Evolutionary conservation across 2,888 invertebrate genomes (phyloP).

Genomic region (Acleris cristana): DNA sequence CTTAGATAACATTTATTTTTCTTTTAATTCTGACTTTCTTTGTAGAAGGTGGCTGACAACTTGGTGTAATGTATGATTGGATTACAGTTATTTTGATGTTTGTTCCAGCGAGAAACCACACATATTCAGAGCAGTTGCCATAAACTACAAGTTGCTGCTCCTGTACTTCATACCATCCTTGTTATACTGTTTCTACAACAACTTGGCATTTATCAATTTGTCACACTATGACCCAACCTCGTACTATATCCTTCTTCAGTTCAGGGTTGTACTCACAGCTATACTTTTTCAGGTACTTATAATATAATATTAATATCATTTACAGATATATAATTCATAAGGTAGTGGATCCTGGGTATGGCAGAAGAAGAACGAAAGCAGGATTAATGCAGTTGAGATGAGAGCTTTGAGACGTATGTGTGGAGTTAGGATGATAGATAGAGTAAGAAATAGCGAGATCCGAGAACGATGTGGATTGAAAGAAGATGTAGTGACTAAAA

Average conservation of each 20-base stretch:
- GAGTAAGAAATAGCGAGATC: too few species aligned
- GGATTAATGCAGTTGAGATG: too few species aligned
- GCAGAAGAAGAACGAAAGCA: too few species aligned
- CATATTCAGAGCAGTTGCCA: conserved; percentile 81
- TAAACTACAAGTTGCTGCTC: conserved; percentile 87
- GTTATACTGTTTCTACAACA: conserved; percentile 97
- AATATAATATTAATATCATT: too few species aligned
- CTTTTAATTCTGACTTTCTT: too few species aligned
- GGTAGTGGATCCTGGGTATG: too few species aligned
- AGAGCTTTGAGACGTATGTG: too few species aligned
- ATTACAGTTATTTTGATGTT: conserved; percentile 38
- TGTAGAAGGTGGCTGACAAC: not conserved
- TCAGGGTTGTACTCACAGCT: conserved; percentile 96
- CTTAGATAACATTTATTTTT: not conserved
- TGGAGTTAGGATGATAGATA: too few species aligned
- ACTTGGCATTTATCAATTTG: conserved; percentile 95
- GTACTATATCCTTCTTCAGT: conserved; percentile 94
- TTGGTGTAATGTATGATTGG: not conserved
- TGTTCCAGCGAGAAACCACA: conserved; percentile 85
- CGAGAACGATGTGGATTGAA: too few species aligned
- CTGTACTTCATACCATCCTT: conserved; percentile 95
- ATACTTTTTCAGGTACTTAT: conserved; percentile 92
- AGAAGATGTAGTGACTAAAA: too few species aligned
- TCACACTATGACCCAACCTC: conserved; percentile 97
- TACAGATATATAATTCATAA: too few species aligned